Base-by-base conservation (phyloP, 2,797 vertebrate species). In the Peromyscus attwateri region DNA sequence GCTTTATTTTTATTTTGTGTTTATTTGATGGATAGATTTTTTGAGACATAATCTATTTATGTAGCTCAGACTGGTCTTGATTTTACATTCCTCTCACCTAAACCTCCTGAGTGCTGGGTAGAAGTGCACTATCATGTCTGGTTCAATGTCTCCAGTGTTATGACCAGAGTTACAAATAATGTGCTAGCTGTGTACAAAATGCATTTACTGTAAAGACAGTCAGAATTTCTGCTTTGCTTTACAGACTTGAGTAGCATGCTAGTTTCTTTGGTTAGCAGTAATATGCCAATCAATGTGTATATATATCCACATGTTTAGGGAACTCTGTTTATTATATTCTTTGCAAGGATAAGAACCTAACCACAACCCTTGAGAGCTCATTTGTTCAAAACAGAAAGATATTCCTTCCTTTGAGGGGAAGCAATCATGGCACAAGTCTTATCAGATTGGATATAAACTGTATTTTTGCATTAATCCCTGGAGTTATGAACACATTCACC, bases 381-480 rank as follows among this genome's bases (percentile, higher is more conserved):
- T 82, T 92, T 29, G 70, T 82, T 57, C 68, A 75, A 93, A 96
- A 92, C 21, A 91, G 34, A 95, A 95, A 31, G 55, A n/a, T 89
- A 31, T 2, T 89, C 52, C 17, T 92, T 94, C 27, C 60, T 94
- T 16, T 95, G 75, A 84, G 43, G 57, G 64, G 27, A 92, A 94
- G 34, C 52, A 87, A 46, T 27, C 21, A 84, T 73, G 31, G 23
- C 43, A 92, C 40, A 87, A 84, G 11, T 71, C 12, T 27, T 97
- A 12, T 27, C 89, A 40, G 31, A 10, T 6, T 91, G 84, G 88
- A 91, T 14, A 66, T 12, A 25, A 92, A 6, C 46, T 91, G 37
- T 27, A 71, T 82, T 93, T 96, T 37, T 70, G 66, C 8, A 40
- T 87, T 70, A n/a, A 76, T 87, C 71, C 21, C 43, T 73, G 40